These are phyloP conservation scores for Brachyopa scutellaris DNA, from an alignment of 2,888 invertebrate species.

Conservation along the genomic window DNA sequence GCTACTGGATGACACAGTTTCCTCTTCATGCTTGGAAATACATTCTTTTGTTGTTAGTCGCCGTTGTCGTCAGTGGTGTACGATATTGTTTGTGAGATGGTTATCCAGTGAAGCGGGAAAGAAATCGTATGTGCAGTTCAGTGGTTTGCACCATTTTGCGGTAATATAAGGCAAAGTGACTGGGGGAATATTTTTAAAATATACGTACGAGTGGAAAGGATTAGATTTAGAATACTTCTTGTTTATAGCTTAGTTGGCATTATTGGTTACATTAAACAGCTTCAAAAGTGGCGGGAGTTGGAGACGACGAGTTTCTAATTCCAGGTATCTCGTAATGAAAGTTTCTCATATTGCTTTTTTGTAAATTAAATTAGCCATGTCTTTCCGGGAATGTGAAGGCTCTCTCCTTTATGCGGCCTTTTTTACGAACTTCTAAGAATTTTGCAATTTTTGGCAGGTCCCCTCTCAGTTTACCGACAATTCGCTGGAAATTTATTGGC, in stretches of 20 bases:
- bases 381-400: slow-evolving; percentile 7
- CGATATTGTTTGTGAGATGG: slow-evolving; percentile 49
- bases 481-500: not conserved
- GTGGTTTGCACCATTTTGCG: slow-evolving; percentile 24
- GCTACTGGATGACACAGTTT: slow-evolving; percentile 61
- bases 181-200: too few relatives aligned
- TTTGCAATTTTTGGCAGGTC: slow-evolving; percentile 1
- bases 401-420: not conserved
- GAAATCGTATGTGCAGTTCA: slow-evolving; percentile 14
- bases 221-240: too few relatives aligned
- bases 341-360: not conserved
- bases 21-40: slow-evolving; percentile 38
- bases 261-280: too few relatives aligned
- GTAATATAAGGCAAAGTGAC: too few relatives aligned
- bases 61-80: slow-evolving; percentile 44
- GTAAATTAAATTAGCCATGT: slow-evolving; percentile 28
- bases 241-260: too few relatives aligned
- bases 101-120: slow-evolving; percentile 58
- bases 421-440: slow-evolving; percentile 25
- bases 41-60: slow-evolving; percentile 1
- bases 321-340: slow-evolving; percentile 38
- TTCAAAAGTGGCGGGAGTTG: too few relatives aligned
- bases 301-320: too few relatives aligned
- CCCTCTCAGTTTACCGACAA: not conserved
- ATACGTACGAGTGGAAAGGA: too few relatives aligned